These are phyloP conservation scores for Cebus imitator DNA, from an alignment of 2,113 vertebrate genomes.

Conservation along the genomic window DNA sequence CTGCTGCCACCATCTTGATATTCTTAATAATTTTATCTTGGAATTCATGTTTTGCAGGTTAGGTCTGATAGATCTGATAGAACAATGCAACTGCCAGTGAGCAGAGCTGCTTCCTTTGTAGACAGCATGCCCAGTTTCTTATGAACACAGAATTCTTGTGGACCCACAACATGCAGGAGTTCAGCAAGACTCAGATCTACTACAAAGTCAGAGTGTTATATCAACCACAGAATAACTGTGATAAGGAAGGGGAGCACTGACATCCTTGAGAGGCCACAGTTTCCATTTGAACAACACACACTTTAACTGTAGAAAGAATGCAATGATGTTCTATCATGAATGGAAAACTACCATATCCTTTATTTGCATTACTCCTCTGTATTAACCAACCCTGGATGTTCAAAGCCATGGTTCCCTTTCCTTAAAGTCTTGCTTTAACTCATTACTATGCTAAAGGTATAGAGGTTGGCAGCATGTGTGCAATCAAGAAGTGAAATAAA, in stretches of 20 bases:
- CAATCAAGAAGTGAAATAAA: background rate
- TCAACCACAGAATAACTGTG: background rate
- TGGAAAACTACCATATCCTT: background rate
- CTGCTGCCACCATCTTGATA: background rate
- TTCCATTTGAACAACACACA: background rate
- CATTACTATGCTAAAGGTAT: background rate
- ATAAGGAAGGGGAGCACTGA: background rate
- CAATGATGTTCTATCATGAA: too few species aligned
- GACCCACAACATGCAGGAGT: background rate
- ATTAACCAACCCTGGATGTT: background rate
- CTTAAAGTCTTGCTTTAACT: background rate
- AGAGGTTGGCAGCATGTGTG: background rate
- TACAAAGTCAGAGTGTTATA: background rate
- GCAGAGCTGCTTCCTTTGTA: background rate
- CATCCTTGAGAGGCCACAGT: background rate
- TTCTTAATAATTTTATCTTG: background rate
- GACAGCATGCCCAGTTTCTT: too few species aligned
- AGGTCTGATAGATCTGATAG: background rate
- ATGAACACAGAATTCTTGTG: background rate
- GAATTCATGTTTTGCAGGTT: background rate
- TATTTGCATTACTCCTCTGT: background rate
- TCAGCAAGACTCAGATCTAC: background rate
- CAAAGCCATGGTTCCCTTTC: background rate
- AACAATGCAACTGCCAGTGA: background rate
- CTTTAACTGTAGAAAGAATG: background rate